Conservation (phyloP, 2,888 invertebrate species). For the Hipparchia sbordonii region DNA sequence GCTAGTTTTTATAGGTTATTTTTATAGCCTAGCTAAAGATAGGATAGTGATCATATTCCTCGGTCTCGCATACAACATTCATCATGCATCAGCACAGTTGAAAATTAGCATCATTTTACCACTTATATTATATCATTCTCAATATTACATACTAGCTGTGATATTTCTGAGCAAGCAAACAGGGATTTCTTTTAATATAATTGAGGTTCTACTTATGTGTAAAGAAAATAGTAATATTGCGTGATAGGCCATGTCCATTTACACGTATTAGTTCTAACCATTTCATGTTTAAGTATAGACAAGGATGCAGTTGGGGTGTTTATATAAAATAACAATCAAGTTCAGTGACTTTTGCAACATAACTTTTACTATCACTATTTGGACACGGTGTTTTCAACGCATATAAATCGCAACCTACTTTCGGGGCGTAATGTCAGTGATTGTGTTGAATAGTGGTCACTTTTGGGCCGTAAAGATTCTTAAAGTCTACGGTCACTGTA, state of each 20-base stretch:
- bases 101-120: no score
- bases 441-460: slow-evolving; percentile 16
- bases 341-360: slow-evolving; percentile 33
- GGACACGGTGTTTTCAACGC: slow-evolving; percentile 34
- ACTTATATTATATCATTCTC: no score
- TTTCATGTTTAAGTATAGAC: no score
- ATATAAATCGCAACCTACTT: slow-evolving; percentile 39
- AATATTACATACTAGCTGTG: background rate
- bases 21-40: no score
- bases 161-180: slow-evolving; percentile 1
- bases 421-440: slow-evolving; percentile 26
- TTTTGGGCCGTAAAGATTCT: slow-evolving; percentile 1
- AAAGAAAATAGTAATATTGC: background rate
- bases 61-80: no score
- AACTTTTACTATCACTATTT: slow-evolving; percentile 35
- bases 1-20: no score
- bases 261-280: no score
- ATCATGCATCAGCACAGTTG: no score
- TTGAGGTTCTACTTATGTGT: background rate
- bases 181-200: background rate
- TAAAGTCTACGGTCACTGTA: slow-evolving; percentile 15
- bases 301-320: background rate
- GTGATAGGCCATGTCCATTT: background rate
- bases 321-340: slow-evolving; percentile 27
- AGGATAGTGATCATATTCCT: no score